Conservation (phyloP, 2,888 invertebrate genomes). For the Zaprionus obscuricornis region DNA sequence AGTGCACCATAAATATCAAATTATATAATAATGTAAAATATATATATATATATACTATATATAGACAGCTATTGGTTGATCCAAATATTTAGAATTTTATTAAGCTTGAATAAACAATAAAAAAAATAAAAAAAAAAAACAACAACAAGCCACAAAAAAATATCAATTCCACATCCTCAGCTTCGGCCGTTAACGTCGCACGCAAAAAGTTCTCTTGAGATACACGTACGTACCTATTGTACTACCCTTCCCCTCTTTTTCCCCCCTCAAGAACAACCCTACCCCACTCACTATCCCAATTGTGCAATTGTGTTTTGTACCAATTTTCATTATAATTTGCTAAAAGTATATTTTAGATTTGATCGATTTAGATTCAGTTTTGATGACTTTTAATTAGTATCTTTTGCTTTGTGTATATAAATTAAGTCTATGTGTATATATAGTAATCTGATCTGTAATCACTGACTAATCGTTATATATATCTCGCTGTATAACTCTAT, state of each 20-base stretch:
- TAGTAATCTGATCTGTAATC: not conserved
- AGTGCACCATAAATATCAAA: slow-evolving; percentile 23
- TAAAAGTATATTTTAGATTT: slow-evolving; percentile 43
- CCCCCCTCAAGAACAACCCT: slow-evolving; percentile 12
- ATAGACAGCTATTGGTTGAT: slow-evolving; percentile 16
- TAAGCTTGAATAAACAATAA: too few species aligned
- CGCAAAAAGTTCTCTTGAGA: slow-evolving; percentile 55
- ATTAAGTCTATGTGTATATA: slow-evolving; percentile 34
- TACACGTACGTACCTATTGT: slow-evolving; percentile 57
- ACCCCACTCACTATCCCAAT: not conserved
- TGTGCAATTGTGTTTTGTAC: slow-evolving; percentile 60
- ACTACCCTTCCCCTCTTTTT: slow-evolving; percentile 4
- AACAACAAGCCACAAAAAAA: slow-evolving; percentile 13
- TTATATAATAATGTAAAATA: slow-evolving; percentile 27
- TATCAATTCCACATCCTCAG: slow-evolving; percentile 35
- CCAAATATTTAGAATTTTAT: slow-evolving; percentile 18
- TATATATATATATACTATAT: slow-evolving; percentile 15
- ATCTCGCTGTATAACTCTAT: slow-evolving; percentile 24
- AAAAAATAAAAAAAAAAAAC: too few species aligned
- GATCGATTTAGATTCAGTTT: slow-evolving; percentile 25
- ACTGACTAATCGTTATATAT: slow-evolving; percentile 22
- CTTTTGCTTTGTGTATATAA: slow-evolving; percentile 62
- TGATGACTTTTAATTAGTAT: slow-evolving; percentile 36
- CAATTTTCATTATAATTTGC: slow-evolving; percentile 67
- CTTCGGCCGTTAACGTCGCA: slow-evolving; percentile 48